Evolutionary conservation across 2,888 invertebrate genomes (phyloP).

Genomic region (Ormyrus labotus): DNA sequence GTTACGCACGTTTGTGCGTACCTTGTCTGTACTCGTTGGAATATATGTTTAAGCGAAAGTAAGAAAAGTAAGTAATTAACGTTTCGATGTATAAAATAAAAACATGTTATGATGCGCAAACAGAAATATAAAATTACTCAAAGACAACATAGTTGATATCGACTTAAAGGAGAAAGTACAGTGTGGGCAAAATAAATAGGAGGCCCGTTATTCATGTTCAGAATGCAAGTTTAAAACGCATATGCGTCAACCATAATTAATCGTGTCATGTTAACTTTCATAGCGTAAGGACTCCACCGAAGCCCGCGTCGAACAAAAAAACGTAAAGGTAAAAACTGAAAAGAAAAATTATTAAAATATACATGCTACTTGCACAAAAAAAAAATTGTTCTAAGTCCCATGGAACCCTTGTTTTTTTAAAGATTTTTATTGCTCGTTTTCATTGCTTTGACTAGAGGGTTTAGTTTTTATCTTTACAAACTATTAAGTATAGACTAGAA

Average conservation of each 20-base stretch:
- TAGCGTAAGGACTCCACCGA: neutral
- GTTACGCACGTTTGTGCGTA: neutral
- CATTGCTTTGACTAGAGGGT: too few species aligned
- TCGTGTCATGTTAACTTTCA: slow-evolving; percentile 36
- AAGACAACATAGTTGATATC: slow-evolving; percentile 5
- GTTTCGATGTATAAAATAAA: slow-evolving; percentile 37
- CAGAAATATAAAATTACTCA: slow-evolving; percentile 21
- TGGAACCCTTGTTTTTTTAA: too few species aligned
- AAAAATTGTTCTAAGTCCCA: too few species aligned
- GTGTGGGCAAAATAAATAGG: neutral
- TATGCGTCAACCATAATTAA: slow-evolving; percentile 22
- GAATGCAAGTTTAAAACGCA: slow-evolving; percentile 26
- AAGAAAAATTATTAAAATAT: too few species aligned
- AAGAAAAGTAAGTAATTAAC: slow-evolving; percentile 27
- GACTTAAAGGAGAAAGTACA: slow-evolving; percentile 11
- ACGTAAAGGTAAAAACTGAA: too few species aligned
- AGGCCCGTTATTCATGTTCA: neutral
- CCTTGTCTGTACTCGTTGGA: slow-evolving; percentile 5
- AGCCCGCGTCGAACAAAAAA: too few species aligned
- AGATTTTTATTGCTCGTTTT: too few species aligned
- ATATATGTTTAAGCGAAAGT: slow-evolving; percentile 9
- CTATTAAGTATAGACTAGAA: too few species aligned
- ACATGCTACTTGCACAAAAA: too few species aligned
- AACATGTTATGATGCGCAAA: slow-evolving; percentile 20
- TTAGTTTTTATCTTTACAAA: too few species aligned